Evolutionary conservation across 2,113 vertebrate species (phyloP), one percentile per base, ranked within the genome.

Genomic region (Otis tarda): DNA sequence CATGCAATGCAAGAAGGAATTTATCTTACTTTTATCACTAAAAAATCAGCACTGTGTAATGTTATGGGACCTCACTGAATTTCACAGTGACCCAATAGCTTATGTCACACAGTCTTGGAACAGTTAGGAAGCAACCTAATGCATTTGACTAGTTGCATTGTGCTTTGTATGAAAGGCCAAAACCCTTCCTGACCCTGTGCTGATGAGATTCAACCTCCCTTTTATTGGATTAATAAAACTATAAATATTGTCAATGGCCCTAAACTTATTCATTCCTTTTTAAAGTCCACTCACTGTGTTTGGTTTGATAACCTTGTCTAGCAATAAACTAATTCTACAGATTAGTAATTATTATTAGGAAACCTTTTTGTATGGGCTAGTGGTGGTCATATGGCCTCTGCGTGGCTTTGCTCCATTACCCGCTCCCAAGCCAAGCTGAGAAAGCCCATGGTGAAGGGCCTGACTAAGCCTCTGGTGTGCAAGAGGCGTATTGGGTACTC

Each of bases 161-260:
- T 82, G 83, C 43, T 35, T 6, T 23, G 19, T 64, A 23, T 28
- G 14, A 93, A 94, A 91, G 61, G 73, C 60, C 56, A 85, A 49
- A 53, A 73, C 47, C 41, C 35, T 49, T 82, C 24, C 31, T 87
- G 69, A 93, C 53, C 49, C 65, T 41, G 8, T 20, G 24, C 22
- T 0, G 0, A 25, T 61, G 53, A 93, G 57, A 89, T 79, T 82
- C 81, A 91, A 33, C 77, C 37, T 91, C 19, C 7, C 4, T 64
- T 87, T 60, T 76, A 87, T 14, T 71, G 45, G 86, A 53, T 83
- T 95, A 89, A 84, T 84, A 83, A 91, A 93, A 73, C 65, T 61
- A n/a, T 68, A 84, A 91, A 76, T 89, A 59, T 69, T 95, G 49
- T 53, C 81, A 82, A 28, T 2, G 6, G 27, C 45, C 45, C 30